phyloP scores from a whole-genome alignment of 2,113 vertebrate genomes.

The Chascanopsetta lugubris region DNA sequence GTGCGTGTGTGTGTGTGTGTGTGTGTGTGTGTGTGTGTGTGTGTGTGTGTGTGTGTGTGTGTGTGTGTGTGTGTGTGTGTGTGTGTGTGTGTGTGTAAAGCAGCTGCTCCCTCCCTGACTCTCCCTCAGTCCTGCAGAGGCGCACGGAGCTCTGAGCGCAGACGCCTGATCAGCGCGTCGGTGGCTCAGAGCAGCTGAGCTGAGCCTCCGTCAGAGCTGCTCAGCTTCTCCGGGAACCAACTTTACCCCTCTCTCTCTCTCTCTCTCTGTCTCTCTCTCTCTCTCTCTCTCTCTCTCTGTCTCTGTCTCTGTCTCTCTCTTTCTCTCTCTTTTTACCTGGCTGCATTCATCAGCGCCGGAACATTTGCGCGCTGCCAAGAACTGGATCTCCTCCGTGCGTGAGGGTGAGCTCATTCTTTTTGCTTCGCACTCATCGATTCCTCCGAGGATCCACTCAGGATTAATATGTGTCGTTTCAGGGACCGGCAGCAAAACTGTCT shows the following conservation, averaged over 20 bases:
- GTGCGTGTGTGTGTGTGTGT: too few relatives aligned
- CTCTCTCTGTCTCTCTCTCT: not conserved
- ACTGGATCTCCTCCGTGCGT: not conserved
- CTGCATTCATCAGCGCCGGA: too few relatives aligned
- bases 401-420: not conserved
- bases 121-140: conserved; percentile 48
- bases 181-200: not conserved
- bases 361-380: conserved; percentile 30
- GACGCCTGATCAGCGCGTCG: conserved; percentile 25
- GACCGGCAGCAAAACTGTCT: not conserved
- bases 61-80: not conserved
- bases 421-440: not conserved
- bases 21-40: too few relatives aligned
- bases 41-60: not conserved
- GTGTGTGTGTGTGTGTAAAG: not conserved
- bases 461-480: not conserved
- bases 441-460: not conserved
- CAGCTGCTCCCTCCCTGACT: conserved; percentile 42
- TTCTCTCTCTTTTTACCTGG: too few relatives aligned
- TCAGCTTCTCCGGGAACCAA: conserved; percentile 13
- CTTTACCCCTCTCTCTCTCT: conserved; percentile 27
- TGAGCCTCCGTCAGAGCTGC: not conserved
- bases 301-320: conserved; percentile 15
- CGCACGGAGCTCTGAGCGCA: conserved; percentile 20
- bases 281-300: not conserved